Evolutionary conservation across 2,113 vertebrate genomes (phyloP), one percentile per base, ranked within the genome.

Genomic region (Ardeotis arabs): DNA sequence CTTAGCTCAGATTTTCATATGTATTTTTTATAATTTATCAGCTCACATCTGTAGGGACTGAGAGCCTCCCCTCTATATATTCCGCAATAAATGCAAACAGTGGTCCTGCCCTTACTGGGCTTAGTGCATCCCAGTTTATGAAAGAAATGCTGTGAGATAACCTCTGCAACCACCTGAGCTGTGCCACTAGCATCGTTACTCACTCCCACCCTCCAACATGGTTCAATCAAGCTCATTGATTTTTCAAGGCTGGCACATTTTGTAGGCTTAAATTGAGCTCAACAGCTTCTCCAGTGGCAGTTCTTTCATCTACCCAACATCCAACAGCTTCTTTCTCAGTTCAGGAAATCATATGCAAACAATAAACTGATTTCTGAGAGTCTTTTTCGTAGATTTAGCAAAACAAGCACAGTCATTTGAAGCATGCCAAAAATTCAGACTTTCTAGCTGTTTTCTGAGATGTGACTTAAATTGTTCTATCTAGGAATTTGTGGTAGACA

Each of bases 351-450:
- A 41, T 6, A 66, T 4, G 2, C 67, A 72, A 93, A 90, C 62
- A 92, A 56, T 55, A 95, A 96, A 83, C 68, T 66, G 70, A 93
- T 93, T 93, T 93, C 78, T 39, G 88, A 73, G 50, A 45, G 41
- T 69, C 52, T 83, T 66, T 95, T 76, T 53, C 63, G 21, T 7
- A 14, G 68, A 85, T 95, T 94, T 95, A 80, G 75, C 90, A 88
- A 88, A 96, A 94, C 94, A 69, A 90, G 67, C 62, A 35, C 44
- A 52, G 58, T 22, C 53, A 29, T 73, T 90, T 63, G 33, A 73
- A 85, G 59, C 5, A 1, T 68, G 90, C 74, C 62, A 85, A 91
- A 95, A 92, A 69, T 76, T 27, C 70, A 47, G 78, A 88, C 69
- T 86, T 94, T 78, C 66, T 63, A 83, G 66, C 49, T 91, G 75